phyloP scores from a whole-genome alignment of 1,140 invertebrate genomes.

The Elysia chlorotica region DNA sequence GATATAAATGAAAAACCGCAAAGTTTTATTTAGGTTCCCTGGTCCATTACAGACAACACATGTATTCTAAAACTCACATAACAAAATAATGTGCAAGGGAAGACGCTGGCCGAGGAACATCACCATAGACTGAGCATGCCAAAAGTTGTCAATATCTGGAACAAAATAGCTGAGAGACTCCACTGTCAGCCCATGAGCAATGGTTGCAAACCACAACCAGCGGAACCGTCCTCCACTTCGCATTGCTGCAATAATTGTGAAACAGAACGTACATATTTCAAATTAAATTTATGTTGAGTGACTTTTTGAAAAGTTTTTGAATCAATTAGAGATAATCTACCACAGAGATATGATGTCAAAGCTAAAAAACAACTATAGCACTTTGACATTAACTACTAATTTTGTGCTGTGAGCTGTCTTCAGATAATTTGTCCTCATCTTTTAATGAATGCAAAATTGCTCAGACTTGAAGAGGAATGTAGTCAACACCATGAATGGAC shows the following conservation, averaged over 20 bases:
- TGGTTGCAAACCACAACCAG: conserved; percentile 73
- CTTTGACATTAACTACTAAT: background rate
- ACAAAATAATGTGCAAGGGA: conserved; percentile 73
- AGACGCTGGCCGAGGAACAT: conserved; percentile 72
- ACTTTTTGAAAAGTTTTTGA: background rate
- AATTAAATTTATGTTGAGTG: background rate
- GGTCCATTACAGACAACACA: no score
- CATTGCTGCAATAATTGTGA: conserved; percentile 65
- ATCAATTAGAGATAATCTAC: conserved; percentile 18
- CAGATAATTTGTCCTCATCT: no score
- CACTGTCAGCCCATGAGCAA: conserved; percentile 72
- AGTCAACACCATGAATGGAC: background rate
- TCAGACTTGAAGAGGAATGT: background rate
- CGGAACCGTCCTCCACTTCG: conserved; percentile 72
- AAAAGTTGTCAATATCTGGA: conserved; percentile 76
- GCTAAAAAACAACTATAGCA: conserved; percentile 42
- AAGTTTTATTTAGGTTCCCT: no score
- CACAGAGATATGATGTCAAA: no score
- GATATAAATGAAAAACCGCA: no score
- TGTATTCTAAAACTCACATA: conserved; percentile 69
- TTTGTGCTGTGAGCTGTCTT: no score
- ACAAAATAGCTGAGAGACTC: conserved; percentile 70
- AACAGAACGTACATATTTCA: background rate
- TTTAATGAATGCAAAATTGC: background rate
- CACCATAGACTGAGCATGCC: conserved; percentile 77